Percentiles rank a stretch among this genome's conserved stretches.
phyloP scores from a whole-genome alignment of 2,797 vertebrate species.

The Acrossocheilus fasciatus region DNA sequence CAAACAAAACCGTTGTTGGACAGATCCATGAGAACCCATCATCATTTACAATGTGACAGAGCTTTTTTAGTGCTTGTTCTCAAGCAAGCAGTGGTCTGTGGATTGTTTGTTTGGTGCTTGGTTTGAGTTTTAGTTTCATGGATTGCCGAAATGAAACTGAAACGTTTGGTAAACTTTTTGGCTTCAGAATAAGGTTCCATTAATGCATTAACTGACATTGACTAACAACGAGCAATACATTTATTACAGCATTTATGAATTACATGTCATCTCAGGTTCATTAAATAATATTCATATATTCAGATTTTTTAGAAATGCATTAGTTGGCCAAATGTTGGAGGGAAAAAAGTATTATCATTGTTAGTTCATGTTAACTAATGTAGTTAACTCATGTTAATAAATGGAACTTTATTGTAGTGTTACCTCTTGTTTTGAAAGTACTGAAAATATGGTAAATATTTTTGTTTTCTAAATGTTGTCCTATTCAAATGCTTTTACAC shows the following conservation, averaged over 20 bases:
- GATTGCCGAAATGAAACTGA: not conserved
- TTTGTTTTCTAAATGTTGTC: not conserved
- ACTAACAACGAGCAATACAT: not conserved
- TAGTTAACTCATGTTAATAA: not conserved
- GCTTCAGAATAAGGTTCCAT: not conserved
- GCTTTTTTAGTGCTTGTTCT: not conserved
- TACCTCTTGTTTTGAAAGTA: not conserved
- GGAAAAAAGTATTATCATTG: not conserved
- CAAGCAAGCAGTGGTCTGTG: not conserved
- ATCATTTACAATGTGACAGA: slow-evolving; percentile 82
- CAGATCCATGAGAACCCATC: slow-evolving; percentile 76
- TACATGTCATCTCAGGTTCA: not conserved
- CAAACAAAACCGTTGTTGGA: slow-evolving; percentile 73
- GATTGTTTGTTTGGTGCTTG: not conserved
- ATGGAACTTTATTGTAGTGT: not conserved
- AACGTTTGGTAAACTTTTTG: not conserved
- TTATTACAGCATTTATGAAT: not conserved
- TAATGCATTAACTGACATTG: not conserved
- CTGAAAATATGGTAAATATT: not conserved
- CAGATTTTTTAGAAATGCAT: not conserved
- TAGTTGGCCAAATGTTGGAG: not conserved
- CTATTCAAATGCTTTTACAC: not conserved
- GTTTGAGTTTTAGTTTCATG: not conserved
- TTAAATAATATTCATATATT: not conserved
- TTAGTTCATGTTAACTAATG: not conserved